Conservation (phyloP, 2,888 invertebrate species). For the Meiosimyza platycephala region DNA sequence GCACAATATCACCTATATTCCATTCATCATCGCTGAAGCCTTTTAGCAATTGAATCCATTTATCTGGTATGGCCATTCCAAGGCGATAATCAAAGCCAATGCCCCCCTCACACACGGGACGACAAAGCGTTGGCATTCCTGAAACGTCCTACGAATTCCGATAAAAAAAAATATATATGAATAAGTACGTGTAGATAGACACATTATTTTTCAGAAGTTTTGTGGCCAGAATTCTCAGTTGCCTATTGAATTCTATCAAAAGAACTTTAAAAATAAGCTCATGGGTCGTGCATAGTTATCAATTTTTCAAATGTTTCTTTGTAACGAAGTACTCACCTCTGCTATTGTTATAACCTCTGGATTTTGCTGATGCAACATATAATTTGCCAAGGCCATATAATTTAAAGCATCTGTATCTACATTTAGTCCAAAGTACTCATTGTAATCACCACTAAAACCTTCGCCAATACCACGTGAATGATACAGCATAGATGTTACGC, state of each 20-base stretch:
- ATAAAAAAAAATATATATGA: background rate
- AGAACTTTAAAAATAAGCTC: too few relatives aligned
- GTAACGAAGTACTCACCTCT: slow-evolving; percentile 70
- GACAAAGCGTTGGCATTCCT: slow-evolving; percentile 97
- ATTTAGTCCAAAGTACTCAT: slow-evolving; percentile 96
- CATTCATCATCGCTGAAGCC: slow-evolving; percentile 90
- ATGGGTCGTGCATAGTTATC: too few relatives aligned
- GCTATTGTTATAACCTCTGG: slow-evolving; percentile 90
- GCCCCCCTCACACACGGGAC: slow-evolving; percentile 94
- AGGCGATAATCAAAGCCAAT: slow-evolving; percentile 97
- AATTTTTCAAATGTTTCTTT: too few relatives aligned
- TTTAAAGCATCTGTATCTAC: slow-evolving; percentile 96
- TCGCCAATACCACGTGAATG: slow-evolving; percentile 95
- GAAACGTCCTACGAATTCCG: slow-evolving; percentile 78
- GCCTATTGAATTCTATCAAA: too few relatives aligned
- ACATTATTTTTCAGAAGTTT: too few relatives aligned
- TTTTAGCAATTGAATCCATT: slow-evolving; percentile 95
- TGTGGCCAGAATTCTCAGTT: too few relatives aligned
- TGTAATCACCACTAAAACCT: slow-evolving; percentile 93
- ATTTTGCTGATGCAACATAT: slow-evolving; percentile 84
- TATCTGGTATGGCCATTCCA: slow-evolving; percentile 99
- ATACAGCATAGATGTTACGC: slow-evolving; percentile 92
- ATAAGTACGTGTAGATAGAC: background rate
- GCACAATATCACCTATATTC: slow-evolving; percentile 90
- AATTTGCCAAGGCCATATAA: slow-evolving; percentile 95